Evolutionary conservation across 2,797 vertebrate species (phyloP).

Genomic region (Orientallactaga sibirica): DNA sequence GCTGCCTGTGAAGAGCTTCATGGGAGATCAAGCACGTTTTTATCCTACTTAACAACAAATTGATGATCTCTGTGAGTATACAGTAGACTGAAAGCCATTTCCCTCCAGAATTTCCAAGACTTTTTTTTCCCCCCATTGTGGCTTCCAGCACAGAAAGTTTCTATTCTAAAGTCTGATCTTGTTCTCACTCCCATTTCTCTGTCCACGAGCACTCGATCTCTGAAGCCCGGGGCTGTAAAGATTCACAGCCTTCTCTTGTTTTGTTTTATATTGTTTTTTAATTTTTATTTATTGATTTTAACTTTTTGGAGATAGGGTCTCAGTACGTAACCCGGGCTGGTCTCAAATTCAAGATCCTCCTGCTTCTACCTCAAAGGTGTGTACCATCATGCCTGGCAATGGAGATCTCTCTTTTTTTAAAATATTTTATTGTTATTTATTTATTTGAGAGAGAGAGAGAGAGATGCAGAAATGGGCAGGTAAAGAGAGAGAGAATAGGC

Average conservation of each 20-base stretch:
- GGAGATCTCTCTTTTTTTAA: neutral
- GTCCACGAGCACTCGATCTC: neutral
- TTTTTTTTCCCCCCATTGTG: neutral
- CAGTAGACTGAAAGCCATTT: conserved; percentile 52
- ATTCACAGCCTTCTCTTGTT: neutral
- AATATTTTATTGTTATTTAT: no score
- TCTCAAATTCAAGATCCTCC: neutral
- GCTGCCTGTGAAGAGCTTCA: neutral
- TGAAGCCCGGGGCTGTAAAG: neutral
- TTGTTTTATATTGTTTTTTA: no score
- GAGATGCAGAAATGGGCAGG: no score
- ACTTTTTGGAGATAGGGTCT: neutral
- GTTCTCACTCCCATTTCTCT: neutral
- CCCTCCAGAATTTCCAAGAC: conserved; percentile 27
- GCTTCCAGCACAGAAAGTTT: neutral
- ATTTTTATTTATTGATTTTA: neutral
- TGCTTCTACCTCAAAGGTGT: neutral
- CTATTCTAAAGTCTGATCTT: neutral
- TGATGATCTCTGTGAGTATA: neutral
- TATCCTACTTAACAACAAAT: conserved; percentile 35
- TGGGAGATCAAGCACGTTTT: conserved; percentile 1
- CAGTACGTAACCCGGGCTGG: neutral
- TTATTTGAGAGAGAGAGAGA: no score
- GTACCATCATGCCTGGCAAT: neutral
- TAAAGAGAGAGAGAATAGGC: no score